These are phyloP conservation scores for Oenanthe melanoleuca DNA, from an alignment of 2,113 vertebrate species.

Conservation along the genomic window DNA sequence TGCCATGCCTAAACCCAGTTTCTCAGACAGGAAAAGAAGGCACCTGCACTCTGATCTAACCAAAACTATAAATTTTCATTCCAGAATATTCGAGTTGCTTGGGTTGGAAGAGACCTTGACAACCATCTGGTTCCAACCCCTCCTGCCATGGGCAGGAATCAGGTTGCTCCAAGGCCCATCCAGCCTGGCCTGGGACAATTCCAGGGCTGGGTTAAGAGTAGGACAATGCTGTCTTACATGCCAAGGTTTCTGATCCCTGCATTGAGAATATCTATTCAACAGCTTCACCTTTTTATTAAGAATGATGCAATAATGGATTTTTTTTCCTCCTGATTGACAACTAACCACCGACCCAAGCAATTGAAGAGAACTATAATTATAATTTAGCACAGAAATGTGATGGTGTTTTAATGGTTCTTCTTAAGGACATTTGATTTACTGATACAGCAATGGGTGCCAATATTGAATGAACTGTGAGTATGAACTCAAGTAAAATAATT, in stretches of 20 bases:
- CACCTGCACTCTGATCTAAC: background rate
- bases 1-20: background rate
- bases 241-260: background rate
- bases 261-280: background rate
- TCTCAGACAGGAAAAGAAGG: background rate
- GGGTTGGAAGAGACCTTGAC: background rate
- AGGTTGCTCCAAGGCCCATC: background rate
- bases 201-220: background rate
- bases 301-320: background rate
- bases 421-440: background rate
- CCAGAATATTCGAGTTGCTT: background rate
- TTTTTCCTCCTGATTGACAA: background rate
- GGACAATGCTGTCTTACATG: background rate
- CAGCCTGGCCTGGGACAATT: background rate
- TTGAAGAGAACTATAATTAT: background rate
- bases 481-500: conserved; percentile 19
- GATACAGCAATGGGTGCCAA: background rate
- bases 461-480: background rate
- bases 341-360: background rate
- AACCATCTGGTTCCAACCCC: background rate
- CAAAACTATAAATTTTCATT: background rate
- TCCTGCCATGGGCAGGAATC: background rate
- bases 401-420: background rate
- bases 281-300: background rate
- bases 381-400: background rate